These are phyloP conservation scores for Platorchestia sp. DNA, from an alignment of 1,140 invertebrate species.

Conservation along the genomic window DNA sequence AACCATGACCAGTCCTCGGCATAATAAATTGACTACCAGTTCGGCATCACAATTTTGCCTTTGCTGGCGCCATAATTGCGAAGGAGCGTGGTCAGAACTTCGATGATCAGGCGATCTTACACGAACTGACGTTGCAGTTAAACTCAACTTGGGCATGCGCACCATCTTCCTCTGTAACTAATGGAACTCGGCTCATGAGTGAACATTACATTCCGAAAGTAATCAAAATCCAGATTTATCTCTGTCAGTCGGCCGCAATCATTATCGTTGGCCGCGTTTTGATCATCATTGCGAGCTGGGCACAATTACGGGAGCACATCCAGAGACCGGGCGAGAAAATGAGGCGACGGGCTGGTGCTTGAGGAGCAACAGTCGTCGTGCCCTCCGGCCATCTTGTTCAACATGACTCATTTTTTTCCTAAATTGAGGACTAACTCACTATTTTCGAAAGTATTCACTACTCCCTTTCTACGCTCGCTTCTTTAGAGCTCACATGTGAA, in stretches of 20 bases:
- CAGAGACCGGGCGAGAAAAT: conserved; percentile 8
- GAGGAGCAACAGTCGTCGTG: not conserved
- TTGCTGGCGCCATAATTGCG: not conserved
- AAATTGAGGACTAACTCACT: not conserved
- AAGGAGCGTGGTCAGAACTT: conserved; percentile 6
- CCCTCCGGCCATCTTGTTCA: not conserved
- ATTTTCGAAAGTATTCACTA: not conserved
- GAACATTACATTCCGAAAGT: conserved; percentile 50
- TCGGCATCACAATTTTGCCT: conserved; percentile 6
- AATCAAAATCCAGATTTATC: conserved; percentile 52
- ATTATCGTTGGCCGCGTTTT: conserved; percentile 25
- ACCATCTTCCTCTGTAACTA: conserved; percentile 11
- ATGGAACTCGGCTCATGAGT: conserved; percentile 44
- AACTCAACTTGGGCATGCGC: not conserved
- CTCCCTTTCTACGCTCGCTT: too few relatives aligned
- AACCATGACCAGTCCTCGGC: conserved; percentile 4
- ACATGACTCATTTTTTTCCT: not conserved
- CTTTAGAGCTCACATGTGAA: not conserved
- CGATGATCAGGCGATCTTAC: conserved; percentile 4
- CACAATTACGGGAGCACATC: conserved; percentile 32
- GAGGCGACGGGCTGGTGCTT: conserved; percentile 7
- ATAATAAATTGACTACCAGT: not conserved
- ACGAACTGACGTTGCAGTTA: conserved; percentile 25
- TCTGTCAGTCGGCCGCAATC: conserved; percentile 42
- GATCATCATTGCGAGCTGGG: conserved; percentile 14